Evolutionary conservation across 2,797 vertebrate species (phyloP), one percentile per base, ranked within the genome.

Genomic region (Percopsis omiscomaycus): DNA sequence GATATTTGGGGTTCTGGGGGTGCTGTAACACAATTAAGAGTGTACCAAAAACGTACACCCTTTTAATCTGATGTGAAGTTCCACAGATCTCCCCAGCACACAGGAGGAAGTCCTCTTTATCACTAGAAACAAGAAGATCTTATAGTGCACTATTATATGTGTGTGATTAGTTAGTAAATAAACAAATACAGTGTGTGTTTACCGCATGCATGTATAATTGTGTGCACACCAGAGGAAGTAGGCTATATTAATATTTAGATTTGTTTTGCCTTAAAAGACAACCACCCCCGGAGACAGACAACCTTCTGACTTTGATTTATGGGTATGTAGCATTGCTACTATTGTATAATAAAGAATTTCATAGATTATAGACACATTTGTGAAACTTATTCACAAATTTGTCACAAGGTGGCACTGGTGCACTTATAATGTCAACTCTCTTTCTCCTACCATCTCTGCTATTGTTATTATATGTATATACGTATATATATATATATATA

Each of bases 331-430:
- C 1, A 50, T 61, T 51, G 45, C 49, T 10, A 9, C 42, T 0
- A 68, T 32, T 55, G 15, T 52, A 32, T 59, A 72, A 56, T 66
- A 56, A 70, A 73, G 16, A 27, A 6, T 5, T 27, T 12, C 14
- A 11, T 15, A 45, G 11, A 6, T 44, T 55, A 29, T 49, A 46
- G 5, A 44, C 27, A 11, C 37, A 14, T 8, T 2, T 64, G 47
- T 48, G 6, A 52, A n/a, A 63, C 29, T 54, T 8, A 4, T 32
- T 77, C 86, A 44, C 11, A n/a, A 49, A 62, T 2, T 5, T 10
- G 67, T 42, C 75, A 90, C 78, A 61, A 64, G 89, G 80, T 74
- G 89, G 82, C 81, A 81, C 68, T 89, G 80, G 84, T 82, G 75
- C 13, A 68, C 77, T 61, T 81, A 32, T 13, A 56, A 71, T 66